Percentiles rank a stretch among this genome's conserved stretches.
Evolutionary conservation across 2,113 vertebrate genomes (phyloP).

Genomic region (Hylia prasina): DNA sequence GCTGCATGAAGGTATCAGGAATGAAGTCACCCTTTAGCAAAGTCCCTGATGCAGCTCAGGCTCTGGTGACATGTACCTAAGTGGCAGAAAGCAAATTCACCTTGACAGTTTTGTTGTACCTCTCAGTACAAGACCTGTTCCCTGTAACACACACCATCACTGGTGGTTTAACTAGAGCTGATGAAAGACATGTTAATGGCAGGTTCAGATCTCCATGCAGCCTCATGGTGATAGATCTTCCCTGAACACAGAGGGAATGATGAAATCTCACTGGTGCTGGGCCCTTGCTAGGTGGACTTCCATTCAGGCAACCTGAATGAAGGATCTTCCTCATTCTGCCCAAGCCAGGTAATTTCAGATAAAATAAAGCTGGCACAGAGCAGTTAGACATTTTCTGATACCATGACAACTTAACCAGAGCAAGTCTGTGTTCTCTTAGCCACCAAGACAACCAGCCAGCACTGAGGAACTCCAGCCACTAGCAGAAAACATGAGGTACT

Average conservation of each 20-base stretch:
- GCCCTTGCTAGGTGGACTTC: not conserved
- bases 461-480: not conserved
- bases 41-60: not conserved
- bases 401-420: not conserved
- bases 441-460: not conserved
- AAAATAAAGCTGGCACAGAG: not conserved
- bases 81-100: not conserved
- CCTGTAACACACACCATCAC: not conserved
- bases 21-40: not conserved
- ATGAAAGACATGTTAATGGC: not conserved
- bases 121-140: not conserved
- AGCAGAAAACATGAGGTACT: not conserved
- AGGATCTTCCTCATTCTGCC: not conserved
- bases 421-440: not conserved
- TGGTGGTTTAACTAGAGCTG: not conserved
- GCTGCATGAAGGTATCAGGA: not conserved
- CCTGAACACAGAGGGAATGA: not conserved
- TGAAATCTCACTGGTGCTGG: not conserved
- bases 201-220: not conserved
- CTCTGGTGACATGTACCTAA: not conserved
- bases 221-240: not conserved
- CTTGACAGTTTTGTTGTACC: not conserved
- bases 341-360: not conserved
- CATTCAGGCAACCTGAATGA: not conserved
- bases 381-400: not conserved